These are phyloP conservation scores for Dryobota labecula DNA, from an alignment of 2,888 invertebrate genomes.

Conservation along the genomic window DNA sequence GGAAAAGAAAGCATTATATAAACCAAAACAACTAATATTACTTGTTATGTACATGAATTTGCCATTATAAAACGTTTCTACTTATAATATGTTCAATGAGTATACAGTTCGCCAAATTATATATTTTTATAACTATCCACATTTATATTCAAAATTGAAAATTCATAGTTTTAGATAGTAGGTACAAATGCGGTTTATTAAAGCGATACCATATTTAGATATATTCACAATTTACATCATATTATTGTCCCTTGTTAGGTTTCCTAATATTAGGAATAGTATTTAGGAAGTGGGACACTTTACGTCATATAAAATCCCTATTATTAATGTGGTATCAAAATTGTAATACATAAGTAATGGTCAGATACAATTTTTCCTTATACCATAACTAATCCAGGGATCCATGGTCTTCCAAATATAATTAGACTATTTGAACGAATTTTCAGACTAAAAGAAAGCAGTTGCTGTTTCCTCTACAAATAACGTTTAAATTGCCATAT, in stretches of 20 bases:
- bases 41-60: slow-evolving; percentile 78
- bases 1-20: slow-evolving; percentile 41
- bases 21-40: slow-evolving; percentile 47
- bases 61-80: slow-evolving; percentile 82
- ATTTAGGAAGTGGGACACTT: slow-evolving; percentile 70
- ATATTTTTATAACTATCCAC: slow-evolving; percentile 86
- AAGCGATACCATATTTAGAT: slow-evolving; percentile 79
- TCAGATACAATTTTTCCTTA: slow-evolving; percentile 74
- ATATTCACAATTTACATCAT: slow-evolving; percentile 74
- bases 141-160: slow-evolving; percentile 87
- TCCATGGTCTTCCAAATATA: slow-evolving; percentile 79
- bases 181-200: slow-evolving; percentile 77
- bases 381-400: slow-evolving; percentile 70
- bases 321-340: slow-evolving; percentile 78
- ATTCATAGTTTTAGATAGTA: slow-evolving; percentile 80
- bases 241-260: slow-evolving; percentile 72
- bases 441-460: slow-evolving; percentile 35
- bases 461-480: slow-evolving; percentile 33
- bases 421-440: slow-evolving; percentile 74
- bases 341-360: slow-evolving; percentile 81
- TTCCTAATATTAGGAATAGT: slow-evolving; percentile 67
- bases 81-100: slow-evolving; percentile 78
- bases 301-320: slow-evolving; percentile 73
- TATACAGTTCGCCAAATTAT: slow-evolving; percentile 87
- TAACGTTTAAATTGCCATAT: slow-evolving; percentile 26